Conservation (phyloP, 2,888 invertebrate genomes). For the Marasmarcha lunaedactyla region DNA sequence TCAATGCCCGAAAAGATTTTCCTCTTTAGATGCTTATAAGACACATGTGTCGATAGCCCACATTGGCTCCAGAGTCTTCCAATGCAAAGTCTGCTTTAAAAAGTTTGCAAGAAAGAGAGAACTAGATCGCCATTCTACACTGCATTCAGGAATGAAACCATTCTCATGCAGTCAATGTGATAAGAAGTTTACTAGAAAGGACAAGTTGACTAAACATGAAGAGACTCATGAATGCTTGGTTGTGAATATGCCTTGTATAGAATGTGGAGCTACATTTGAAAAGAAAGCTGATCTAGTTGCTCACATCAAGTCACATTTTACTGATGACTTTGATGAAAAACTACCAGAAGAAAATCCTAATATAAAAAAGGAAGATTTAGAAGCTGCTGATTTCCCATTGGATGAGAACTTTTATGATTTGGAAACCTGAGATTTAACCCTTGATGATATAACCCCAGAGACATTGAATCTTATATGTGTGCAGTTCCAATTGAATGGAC, state of each 20-base stretch:
- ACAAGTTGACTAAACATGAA: slow-evolving; percentile 77
- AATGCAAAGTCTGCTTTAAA: slow-evolving; percentile 76
- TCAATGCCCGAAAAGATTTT: slow-evolving; percentile 61
- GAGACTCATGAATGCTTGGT: slow-evolving; percentile 73
- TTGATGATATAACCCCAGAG: slow-evolving; percentile 3
- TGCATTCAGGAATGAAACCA: slow-evolving; percentile 76
- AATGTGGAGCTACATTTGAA: slow-evolving; percentile 72
- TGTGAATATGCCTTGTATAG: slow-evolving; percentile 71
- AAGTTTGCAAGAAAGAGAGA: slow-evolving; percentile 78
- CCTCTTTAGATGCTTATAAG: slow-evolving; percentile 61
- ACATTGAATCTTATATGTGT: slow-evolving; percentile 1
- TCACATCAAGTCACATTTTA: slow-evolving; percentile 71
- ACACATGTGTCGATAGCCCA: slow-evolving; percentile 66
- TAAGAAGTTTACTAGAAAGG: slow-evolving; percentile 76
- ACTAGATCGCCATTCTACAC: slow-evolving; percentile 74
- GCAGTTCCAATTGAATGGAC: neutral
- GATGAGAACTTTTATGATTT: slow-evolving; percentile 55
- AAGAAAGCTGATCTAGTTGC: slow-evolving; percentile 69
- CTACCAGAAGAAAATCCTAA: slow-evolving; percentile 25
- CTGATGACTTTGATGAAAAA: slow-evolving; percentile 58
- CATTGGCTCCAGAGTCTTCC: slow-evolving; percentile 67
- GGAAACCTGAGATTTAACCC: slow-evolving; percentile 38
- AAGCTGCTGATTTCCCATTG: slow-evolving; percentile 39
- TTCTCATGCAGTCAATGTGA: slow-evolving; percentile 77
- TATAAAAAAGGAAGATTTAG: slow-evolving; percentile 53